phyloP scores from a whole-genome alignment of 2,888 invertebrate species.

The Drosophila nr. medialis region DNA sequence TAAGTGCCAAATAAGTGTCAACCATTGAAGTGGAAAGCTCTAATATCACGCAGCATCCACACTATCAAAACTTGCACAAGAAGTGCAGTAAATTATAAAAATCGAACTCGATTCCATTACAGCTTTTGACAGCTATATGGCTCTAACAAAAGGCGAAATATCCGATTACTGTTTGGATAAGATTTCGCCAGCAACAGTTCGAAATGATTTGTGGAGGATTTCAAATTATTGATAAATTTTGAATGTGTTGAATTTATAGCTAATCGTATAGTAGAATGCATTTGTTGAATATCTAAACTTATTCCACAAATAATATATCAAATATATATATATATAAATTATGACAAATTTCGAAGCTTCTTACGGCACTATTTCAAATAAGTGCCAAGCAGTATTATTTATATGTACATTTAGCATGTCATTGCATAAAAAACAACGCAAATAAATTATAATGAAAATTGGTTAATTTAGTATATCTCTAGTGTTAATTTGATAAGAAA shows the following conservation, averaged over 20 bases:
- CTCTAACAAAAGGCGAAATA: not conserved
- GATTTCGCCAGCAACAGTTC: conserved; percentile 1
- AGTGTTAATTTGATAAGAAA: not conserved
- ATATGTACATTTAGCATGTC: not conserved
- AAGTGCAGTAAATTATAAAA: conserved; percentile 2
- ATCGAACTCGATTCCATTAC: not conserved
- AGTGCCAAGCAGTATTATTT: not conserved
- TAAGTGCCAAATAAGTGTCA: conserved; percentile 70
- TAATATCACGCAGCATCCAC: conserved; percentile 17
- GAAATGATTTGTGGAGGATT: not conserved
- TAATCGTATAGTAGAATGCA: not conserved
- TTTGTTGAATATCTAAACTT: not conserved
- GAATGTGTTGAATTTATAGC: not conserved
- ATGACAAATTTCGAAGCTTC: not conserved
- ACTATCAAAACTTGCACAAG: conserved; percentile 13
- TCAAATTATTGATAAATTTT: not conserved
- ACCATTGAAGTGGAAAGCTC: conserved; percentile 52
- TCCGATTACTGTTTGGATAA: not conserved
- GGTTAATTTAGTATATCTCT: not conserved
- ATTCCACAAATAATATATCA: not conserved
- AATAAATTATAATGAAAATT: not conserved
- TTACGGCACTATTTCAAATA: not conserved
- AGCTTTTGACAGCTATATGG: not conserved
- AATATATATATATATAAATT: not conserved
- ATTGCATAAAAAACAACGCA: not conserved